Percentiles rank a stretch among this genome's conserved stretches.
These are phyloP conservation scores for Cygnus buccinator DNA, from an alignment of 2,113 vertebrate species.

Conservation along the genomic window DNA sequence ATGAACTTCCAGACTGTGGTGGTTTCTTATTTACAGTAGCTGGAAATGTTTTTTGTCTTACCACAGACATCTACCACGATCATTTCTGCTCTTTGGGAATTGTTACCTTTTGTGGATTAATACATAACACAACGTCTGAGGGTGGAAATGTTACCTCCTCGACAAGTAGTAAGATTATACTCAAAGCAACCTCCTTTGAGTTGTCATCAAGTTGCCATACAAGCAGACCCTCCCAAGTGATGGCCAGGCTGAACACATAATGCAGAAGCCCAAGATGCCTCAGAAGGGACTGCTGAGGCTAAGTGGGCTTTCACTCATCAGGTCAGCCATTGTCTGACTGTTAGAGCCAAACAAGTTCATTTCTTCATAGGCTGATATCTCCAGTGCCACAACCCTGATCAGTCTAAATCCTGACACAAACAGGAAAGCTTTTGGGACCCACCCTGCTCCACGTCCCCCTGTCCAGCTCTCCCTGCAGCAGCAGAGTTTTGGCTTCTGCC, in stretches of 20 bases:
- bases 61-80: not conserved
- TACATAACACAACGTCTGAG: not conserved
- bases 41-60: not conserved
- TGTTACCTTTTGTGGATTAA: not conserved
- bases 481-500: not conserved
- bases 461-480: not conserved
- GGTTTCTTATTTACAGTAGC: not conserved
- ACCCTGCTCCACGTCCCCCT: no score
- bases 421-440: not conserved
- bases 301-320: not conserved
- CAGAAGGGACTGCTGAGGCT: not conserved
- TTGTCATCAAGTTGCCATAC: not conserved
- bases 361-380: not conserved
- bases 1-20: not conserved
- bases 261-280: not conserved
- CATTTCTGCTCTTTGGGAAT: not conserved
- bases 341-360: not conserved
- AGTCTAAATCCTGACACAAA: not conserved
- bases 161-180: not conserved
- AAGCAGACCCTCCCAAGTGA: accelerated
- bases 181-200: not conserved
- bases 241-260: not conserved
- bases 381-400: not conserved
- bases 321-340: not conserved
- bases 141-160: not conserved